phyloP scores from a whole-genome alignment of 2,113 vertebrate species.

The Myiopsitta monachus region DNA sequence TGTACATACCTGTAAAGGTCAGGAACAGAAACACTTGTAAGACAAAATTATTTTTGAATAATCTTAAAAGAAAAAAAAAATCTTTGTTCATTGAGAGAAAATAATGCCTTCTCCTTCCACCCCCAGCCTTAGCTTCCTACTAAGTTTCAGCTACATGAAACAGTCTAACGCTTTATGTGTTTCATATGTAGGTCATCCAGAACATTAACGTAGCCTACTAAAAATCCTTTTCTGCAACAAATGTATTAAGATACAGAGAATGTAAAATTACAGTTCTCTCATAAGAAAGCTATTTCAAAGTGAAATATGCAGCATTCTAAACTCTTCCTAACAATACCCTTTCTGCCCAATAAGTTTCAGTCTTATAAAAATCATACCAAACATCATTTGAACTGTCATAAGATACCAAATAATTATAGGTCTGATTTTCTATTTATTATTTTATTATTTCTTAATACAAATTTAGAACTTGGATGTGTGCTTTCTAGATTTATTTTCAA shows the following conservation, averaged over 20 bases:
- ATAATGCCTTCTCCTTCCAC: neutral
- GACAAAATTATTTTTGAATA: neutral
- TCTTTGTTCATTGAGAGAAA: neutral
- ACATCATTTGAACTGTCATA: neutral
- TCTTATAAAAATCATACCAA: neutral
- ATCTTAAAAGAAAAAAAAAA: neutral
- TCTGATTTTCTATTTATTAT: neutral
- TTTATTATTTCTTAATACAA: neutral
- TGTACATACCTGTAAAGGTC: neutral
- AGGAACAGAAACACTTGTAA: neutral
- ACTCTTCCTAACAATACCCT: neutral
- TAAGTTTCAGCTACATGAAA: neutral
- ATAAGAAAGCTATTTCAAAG: neutral
- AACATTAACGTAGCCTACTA: conserved; percentile 21
- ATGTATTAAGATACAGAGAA: neutral
- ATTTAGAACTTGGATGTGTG: neutral
- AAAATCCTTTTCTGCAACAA: conserved; percentile 17
- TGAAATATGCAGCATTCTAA: neutral
- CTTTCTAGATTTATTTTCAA: conserved; percentile 28
- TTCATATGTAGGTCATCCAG: conserved; percentile 25
- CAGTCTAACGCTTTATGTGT: neutral
- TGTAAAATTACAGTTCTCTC: neutral
- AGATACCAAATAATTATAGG: neutral
- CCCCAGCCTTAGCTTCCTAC: neutral
- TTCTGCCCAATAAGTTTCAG: neutral